phyloP scores from a whole-genome alignment of 2,113 vertebrate genomes.

The Pseudorectes ferrugineus region DNA sequence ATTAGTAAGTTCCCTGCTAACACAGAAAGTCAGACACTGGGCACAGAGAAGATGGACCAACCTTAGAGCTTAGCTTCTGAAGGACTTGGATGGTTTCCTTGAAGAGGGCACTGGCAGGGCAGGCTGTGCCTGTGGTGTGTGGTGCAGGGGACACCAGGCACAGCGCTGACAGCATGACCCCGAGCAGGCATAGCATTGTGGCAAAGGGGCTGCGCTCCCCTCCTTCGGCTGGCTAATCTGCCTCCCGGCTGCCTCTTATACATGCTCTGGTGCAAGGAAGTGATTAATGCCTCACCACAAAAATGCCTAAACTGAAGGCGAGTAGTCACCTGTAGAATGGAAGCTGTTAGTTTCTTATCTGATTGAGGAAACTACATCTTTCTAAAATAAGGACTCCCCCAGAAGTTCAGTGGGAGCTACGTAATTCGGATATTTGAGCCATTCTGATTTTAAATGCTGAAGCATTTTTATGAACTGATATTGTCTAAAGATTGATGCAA shows the following conservation, averaged over 20 bases:
- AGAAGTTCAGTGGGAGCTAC: not conserved
- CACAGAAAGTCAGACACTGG: rapidly evolving
- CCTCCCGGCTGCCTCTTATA: not conserved
- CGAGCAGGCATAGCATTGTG: not conserved
- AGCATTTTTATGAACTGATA: not conserved
- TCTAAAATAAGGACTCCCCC: slow-evolving; percentile 34
- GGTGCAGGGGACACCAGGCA: not conserved
- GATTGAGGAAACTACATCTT: slow-evolving; percentile 22
- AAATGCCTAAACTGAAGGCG: not conserved
- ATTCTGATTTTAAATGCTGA: not conserved
- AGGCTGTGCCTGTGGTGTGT: rapidly evolving
- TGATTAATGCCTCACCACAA: slow-evolving; percentile 50
- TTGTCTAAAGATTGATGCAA: not conserved
- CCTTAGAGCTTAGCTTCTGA: rapidly evolving
- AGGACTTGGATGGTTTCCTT: rapidly evolving
- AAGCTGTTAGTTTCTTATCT: slow-evolving; percentile 31
- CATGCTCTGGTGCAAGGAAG: not conserved
- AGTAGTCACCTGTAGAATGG: slow-evolving; percentile 41
- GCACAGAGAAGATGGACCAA: not conserved
- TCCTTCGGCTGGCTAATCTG: not conserved
- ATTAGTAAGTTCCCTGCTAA: not conserved
- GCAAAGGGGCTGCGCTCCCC: not conserved
- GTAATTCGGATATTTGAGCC: not conserved
- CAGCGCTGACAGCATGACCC: not conserved
- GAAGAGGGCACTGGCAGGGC: rapidly evolving